phyloP scores from a whole-genome alignment of 2,888 invertebrate genomes.

The Polydrusus tereticollis region DNA sequence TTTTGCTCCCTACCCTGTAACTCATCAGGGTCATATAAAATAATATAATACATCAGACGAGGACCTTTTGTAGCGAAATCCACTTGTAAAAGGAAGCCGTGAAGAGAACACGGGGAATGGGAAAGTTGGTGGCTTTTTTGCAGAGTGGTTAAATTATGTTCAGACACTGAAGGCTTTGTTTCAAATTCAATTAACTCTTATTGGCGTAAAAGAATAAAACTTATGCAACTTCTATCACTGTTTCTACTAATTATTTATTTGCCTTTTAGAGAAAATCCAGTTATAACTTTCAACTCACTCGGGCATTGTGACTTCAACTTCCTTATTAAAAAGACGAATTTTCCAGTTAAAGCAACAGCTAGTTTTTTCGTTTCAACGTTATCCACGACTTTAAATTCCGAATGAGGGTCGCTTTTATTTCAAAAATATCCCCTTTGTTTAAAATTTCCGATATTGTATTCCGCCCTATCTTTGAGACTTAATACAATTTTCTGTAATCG shows the following conservation, averaged over 20 bases:
- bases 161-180: not conserved
- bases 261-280: no score
- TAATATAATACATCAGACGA: not conserved
- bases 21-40: not conserved
- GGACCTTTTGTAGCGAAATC: slow-evolving; percentile 8
- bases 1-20: slow-evolving; percentile 6
- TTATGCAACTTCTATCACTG: no score
- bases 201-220: no score
- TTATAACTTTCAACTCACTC: no score
- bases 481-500: slow-evolving; percentile 16
- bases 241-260: no score
- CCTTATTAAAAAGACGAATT: no score
- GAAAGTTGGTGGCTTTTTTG: slow-evolving; percentile 3
- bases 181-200: not conserved
- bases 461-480: slow-evolving; percentile 12
- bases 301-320: no score
- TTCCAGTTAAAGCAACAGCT: no score
- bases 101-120: not conserved
- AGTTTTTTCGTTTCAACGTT: no score
- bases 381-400: no score
- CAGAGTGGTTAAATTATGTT: slow-evolving; percentile 16
- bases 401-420: no score
- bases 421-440: not conserved
- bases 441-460: slow-evolving; percentile 6
- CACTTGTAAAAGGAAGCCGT: slow-evolving; percentile 16